Base-by-base conservation (phyloP, 2,797 vertebrate species). In the Brotula barbata region DNA sequence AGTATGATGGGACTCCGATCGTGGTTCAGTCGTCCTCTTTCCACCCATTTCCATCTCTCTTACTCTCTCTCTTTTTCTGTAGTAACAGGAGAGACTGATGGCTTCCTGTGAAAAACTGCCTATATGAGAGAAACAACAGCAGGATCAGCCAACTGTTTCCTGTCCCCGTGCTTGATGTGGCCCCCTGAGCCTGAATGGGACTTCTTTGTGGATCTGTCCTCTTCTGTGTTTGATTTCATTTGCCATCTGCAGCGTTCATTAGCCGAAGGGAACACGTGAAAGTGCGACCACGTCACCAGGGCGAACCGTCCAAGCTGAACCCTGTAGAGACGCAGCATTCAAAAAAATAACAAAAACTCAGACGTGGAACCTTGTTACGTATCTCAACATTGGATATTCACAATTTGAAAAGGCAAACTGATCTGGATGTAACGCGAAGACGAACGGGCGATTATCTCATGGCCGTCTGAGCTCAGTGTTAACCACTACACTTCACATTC, bases 1-100 rank as follows among this genome's bases (percentile, higher is more conserved):
- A 62, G 28, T 42, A 19, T 36, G 54, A 50, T 39, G 59, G 53
- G 58, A 56, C n/a, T n/a, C n/a, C n/a, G n/a, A n/a, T n/a, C n/a
- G n/a, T n/a, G n/a, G n/a, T n/a, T n/a, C n/a, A n/a, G n/a, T n/a
- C n/a, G 25, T 8, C 25, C 25, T 28, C 8, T 28, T 8, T 28
- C 16, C 11, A 41, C 37, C 46, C 1, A 3, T 21, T 36, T 54
- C 34, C 51, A n/a, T 56, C 21, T 19, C 6, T 51, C 20, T 41
- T 6, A 0, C 8, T 40, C 14, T 33, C 16, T 46, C n/a, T 40
- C 34, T n/a, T 49, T 55, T 5, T 13, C 44, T 25, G 19, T 17
- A 16, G 40, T n/a, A 13, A 12, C 14, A 7, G 23, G 31, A 33
- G 5, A n/a, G 17, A 42, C 19, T 19, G 16, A 25, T 36, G 21